Conservation (phyloP, 2,113 vertebrate genomes). For the Anoura caudifer region DNA sequence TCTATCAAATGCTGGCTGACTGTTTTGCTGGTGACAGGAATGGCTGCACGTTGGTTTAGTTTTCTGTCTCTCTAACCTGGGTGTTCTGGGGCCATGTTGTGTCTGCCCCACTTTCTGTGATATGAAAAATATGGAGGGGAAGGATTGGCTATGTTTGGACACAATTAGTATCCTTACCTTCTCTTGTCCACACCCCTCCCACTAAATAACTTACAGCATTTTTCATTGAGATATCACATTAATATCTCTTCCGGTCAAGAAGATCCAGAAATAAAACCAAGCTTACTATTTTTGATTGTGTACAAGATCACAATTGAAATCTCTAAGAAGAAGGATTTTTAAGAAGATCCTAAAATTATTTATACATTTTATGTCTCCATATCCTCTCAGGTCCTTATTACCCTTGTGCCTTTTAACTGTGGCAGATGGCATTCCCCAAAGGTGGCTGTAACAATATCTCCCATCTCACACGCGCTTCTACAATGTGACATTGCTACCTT, state of each 20-base stretch:
- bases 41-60: neutral
- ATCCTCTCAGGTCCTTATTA: conserved; percentile 9
- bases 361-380: neutral
- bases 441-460: neutral
- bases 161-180: neutral
- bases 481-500: neutral
- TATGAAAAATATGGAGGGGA: neutral
- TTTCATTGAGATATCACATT: neutral
- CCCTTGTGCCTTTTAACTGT: neutral
- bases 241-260: conserved; percentile 6
- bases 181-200: neutral
- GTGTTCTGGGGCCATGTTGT: neutral
- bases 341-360: conserved; percentile 7
- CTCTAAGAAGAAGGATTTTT: conserved; percentile 8
- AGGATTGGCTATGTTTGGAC: neutral
- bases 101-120: neutral
- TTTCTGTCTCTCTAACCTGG: neutral
- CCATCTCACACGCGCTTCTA: neutral
- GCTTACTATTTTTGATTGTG: neutral
- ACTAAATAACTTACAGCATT: neutral
- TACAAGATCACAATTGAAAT: conserved; percentile 5
- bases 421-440: conserved; percentile 14
- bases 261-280: conserved; percentile 28
- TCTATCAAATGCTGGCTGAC: neutral
- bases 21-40: neutral